Conservation (phyloP, 2,797 vertebrate genomes). For the Pseudochromis fuscus region DNA sequence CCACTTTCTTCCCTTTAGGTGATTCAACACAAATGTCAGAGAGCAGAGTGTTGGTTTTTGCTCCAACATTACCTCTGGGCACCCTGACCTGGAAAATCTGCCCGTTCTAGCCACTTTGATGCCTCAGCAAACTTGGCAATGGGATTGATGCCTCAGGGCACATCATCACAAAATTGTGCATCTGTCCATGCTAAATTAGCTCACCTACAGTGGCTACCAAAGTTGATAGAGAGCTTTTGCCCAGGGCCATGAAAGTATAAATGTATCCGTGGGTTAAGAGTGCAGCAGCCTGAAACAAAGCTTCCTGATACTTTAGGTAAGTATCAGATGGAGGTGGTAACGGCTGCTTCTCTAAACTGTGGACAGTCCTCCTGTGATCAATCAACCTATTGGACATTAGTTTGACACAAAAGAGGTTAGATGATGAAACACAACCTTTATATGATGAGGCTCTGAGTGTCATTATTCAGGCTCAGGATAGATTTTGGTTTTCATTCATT, state of each 20-base stretch:
- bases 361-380: too few species aligned
- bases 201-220: slow-evolving; percentile 43
- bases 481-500: too few species aligned
- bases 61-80: slow-evolving; percentile 33
- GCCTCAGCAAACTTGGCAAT: slow-evolving; percentile 55
- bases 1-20: slow-evolving; percentile 1
- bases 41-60: slow-evolving; percentile 16
- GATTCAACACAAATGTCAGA: slow-evolving; percentile 44
- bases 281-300: not conserved
- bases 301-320: not conserved
- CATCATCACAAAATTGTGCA: slow-evolving; percentile 57
- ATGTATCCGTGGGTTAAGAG: slow-evolving; percentile 26
- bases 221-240: slow-evolving; percentile 31
- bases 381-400: too few species aligned
- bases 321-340: not conserved
- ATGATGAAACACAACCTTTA: too few species aligned
- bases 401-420: too few species aligned
- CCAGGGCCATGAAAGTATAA: slow-evolving; percentile 34
- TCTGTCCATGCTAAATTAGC: slow-evolving; percentile 56
- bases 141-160: slow-evolving; percentile 38
- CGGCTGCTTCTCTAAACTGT: too few species aligned
- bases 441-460: too few species aligned
- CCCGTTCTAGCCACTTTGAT: slow-evolving; percentile 58
- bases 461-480: too few species aligned
- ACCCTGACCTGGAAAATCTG: slow-evolving; percentile 63